These are phyloP conservation scores for Arctia plantaginis DNA, from an alignment of 2,888 invertebrate genomes.

Conservation along the genomic window DNA sequence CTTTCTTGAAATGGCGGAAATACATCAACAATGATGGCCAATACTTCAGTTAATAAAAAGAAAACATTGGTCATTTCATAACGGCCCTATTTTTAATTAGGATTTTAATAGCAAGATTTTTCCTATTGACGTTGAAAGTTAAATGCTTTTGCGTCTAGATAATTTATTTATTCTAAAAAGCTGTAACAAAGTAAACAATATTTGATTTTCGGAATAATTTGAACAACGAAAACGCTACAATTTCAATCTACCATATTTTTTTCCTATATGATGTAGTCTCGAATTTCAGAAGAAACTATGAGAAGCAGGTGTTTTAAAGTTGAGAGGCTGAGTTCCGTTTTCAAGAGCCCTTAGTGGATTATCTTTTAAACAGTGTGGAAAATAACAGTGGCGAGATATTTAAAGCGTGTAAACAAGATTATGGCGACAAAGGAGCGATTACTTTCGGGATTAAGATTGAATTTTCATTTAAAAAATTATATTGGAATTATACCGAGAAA, in stretches of 20 bases:
- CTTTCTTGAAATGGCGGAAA: not conserved
- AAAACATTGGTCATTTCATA: not conserved
- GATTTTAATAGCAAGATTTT: not conserved
- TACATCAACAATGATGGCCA: not conserved
- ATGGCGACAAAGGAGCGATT: slow-evolving; percentile 8
- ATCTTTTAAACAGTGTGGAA: slow-evolving; percentile 29
- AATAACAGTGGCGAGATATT: slow-evolving; percentile 21
- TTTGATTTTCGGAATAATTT: too few species aligned
- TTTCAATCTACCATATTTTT: not conserved
- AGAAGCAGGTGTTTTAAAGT: slow-evolving; percentile 28
- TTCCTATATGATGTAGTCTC: slow-evolving; percentile 18
- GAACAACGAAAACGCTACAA: not conserved
- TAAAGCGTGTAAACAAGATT: slow-evolving; percentile 15
- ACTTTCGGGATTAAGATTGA: slow-evolving; percentile 1
- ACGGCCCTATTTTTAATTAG: not conserved
- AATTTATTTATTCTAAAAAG: not conserved
- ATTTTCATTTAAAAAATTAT: not conserved
- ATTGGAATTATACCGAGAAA: not conserved
- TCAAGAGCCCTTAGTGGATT: slow-evolving; percentile 22
- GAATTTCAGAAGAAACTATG: slow-evolving; percentile 24
- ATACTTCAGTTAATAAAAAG: not conserved
- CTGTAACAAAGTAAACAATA: not conserved
- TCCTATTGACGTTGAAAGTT: not conserved
- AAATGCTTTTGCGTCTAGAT: not conserved
- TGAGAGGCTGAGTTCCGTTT: slow-evolving; percentile 15